Percentiles rank a stretch among this genome's conserved stretches.
phyloP scores from a whole-genome alignment of 2,888 invertebrate species.

The Drosophila ustulata region DNA sequence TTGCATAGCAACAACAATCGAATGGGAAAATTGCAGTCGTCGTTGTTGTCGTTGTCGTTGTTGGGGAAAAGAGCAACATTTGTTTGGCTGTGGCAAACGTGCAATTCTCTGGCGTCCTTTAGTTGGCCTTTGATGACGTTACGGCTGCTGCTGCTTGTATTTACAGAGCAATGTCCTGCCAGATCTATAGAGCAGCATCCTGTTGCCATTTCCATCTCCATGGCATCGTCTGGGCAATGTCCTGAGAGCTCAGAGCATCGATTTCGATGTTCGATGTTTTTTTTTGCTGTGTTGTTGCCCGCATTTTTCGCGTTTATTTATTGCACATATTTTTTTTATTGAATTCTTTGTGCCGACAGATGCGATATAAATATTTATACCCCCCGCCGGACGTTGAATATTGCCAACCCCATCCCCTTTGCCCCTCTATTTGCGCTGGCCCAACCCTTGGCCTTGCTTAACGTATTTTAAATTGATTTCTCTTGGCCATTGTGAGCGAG shows the following conservation, averaged over 20 bases:
- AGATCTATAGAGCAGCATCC: constrained; percentile 4
- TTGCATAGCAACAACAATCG: not conserved
- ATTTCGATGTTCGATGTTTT: constrained; percentile 33
- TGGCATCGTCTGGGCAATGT: constrained; percentile 25
- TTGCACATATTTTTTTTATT: constrained; percentile 80
- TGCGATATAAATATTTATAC: constrained; percentile 77
- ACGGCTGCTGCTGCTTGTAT: constrained; percentile 14
- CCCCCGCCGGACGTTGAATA: constrained; percentile 62
- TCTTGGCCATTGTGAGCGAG: constrained; percentile 54
- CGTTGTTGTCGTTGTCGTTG: not conserved
- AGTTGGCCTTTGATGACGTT: constrained; percentile 5
- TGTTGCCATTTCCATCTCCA: constrained; percentile 13
- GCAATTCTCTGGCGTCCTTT: constrained; percentile 15
- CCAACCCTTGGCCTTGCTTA: constrained; percentile 4
- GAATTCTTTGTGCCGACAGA: constrained; percentile 74
- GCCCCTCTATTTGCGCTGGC: not conserved
- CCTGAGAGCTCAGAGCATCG: constrained; percentile 36
- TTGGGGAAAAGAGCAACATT: constrained; percentile 18
- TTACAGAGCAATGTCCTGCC: constrained; percentile 35
- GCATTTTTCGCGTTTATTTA: constrained; percentile 68
- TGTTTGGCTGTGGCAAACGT: constrained; percentile 28
- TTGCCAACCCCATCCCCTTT: constrained; percentile 38
- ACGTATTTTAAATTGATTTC: constrained; percentile 74
- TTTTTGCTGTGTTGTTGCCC: constrained; percentile 25
- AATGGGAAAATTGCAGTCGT: not conserved